Conservation (phyloP, 2,888 invertebrate genomes). For the Microplitis deprimator region DNA sequence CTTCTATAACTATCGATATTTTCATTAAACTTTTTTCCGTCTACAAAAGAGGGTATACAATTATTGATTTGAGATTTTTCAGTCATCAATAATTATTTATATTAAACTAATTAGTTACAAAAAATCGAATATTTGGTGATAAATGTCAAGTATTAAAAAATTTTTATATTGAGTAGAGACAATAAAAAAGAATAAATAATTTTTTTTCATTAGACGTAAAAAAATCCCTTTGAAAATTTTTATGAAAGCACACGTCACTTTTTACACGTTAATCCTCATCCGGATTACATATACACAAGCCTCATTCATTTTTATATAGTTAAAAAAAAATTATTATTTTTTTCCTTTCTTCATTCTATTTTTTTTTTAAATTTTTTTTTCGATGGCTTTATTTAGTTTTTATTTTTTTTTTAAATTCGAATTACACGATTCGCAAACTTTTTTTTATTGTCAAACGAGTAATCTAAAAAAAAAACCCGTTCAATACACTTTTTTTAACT, state of each 20-base stretch:
- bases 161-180: not conserved
- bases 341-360: constrained; percentile 57
- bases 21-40: too few relatives aligned
- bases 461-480: not conserved
- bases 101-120: too few relatives aligned
- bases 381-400: not conserved
- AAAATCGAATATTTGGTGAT: too few relatives aligned
- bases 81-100: too few relatives aligned
- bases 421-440: not conserved
- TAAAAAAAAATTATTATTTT: constrained; percentile 53
- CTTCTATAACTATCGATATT: too few relatives aligned
- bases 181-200: not conserved
- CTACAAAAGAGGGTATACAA: too few relatives aligned
- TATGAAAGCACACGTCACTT: constrained; percentile 49
- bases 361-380: not conserved
- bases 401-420: not conserved
- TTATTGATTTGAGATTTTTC: too few relatives aligned
- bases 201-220: constrained; percentile 2
- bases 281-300: constrained; percentile 62
- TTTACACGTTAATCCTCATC: constrained; percentile 66
- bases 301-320: constrained; percentile 53
- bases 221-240: constrained; percentile 45
- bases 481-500: not conserved
- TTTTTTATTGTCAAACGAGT: not conserved
- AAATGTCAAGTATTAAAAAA: too few relatives aligned